phyloP scores from a whole-genome alignment of 2,888 invertebrate genomes.

The Pantelozetes paolii region DNA sequence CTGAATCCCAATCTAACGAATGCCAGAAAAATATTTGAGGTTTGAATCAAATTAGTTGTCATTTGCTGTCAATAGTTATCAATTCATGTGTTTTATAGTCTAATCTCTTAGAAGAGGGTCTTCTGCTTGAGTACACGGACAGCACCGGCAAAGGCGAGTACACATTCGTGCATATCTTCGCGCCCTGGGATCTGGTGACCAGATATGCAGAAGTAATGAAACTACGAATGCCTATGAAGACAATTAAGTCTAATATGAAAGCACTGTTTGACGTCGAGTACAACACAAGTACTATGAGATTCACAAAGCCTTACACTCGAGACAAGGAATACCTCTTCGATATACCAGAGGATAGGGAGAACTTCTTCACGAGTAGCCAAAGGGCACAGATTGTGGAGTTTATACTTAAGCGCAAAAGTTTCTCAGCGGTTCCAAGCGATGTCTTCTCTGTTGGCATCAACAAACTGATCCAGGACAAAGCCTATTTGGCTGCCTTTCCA shows the following conservation, averaged over 20 bases:
- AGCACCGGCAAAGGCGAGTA: slow-evolving; percentile 57
- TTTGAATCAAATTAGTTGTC: slow-evolving; percentile 43
- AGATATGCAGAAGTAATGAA: slow-evolving; percentile 88
- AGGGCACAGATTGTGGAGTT: slow-evolving; percentile 86
- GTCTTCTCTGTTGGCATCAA: slow-evolving; percentile 75
- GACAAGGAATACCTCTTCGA: slow-evolving; percentile 93
- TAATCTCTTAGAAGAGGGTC: slow-evolving; percentile 68
- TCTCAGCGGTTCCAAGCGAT: slow-evolving; percentile 56
- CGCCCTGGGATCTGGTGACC: slow-evolving; percentile 72
- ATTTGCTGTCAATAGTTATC: not conserved
- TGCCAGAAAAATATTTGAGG: slow-evolving; percentile 61
- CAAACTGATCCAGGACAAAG: slow-evolving; percentile 66
- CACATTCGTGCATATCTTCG: slow-evolving; percentile 76
- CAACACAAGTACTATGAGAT: slow-evolving; percentile 56
- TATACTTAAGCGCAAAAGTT: slow-evolving; percentile 80
- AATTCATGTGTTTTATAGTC: slow-evolving; percentile 43
- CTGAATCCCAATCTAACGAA: no score
- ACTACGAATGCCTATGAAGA: slow-evolving; percentile 84
- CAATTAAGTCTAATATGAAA: slow-evolving; percentile 27
- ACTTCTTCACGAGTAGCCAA: slow-evolving; percentile 79
- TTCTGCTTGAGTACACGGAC: slow-evolving; percentile 67
- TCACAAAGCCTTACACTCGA: slow-evolving; percentile 81
- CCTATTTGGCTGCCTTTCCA: slow-evolving; percentile 77
- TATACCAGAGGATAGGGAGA: slow-evolving; percentile 64
- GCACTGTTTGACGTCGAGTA: slow-evolving; percentile 36